Evolutionary conservation across 2,888 invertebrate genomes (phyloP), one percentile per base, ranked within the genome.

Genomic region (Parnassius apollo): DNA sequence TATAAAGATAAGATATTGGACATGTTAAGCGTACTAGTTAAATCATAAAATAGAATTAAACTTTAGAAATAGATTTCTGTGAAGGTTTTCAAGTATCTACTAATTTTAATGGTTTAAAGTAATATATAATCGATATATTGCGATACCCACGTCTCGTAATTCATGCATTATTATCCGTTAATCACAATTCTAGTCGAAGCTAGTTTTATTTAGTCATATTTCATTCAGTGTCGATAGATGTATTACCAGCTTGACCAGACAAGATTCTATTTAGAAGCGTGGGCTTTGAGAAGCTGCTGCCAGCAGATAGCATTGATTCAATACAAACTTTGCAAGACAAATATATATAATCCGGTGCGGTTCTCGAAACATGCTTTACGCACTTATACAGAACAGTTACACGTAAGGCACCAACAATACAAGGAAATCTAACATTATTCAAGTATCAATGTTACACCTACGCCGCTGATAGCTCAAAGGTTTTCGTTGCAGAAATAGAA

Each of bases 141-240:
- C 54, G 3, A 44, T 55, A 42, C 57, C 58, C 59, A 59, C 59
- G 46, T 61, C 63, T 62, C 62, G 63, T 66, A 61, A 65, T 58
- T 59, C 58, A 56, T 60, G 50, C 61, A 61, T 80, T 78, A 80
- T 77, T 82, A 85, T 85, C 82, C 82, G 76, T 76, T 78, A 77
- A 81, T 82, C 85, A 85, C 86, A 88, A 84, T 80, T 87, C 81
- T 82, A 76, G 69, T 71, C 68, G 64, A 65, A 66, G 71, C 72
- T 71, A 74, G 75, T 76, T 80, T 76, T 73, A 73, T 76, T 75
- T 81, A 81, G 82, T 84, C 85, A 86, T 88, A 88, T 86, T 88
- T 87, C 86, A 86, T 82, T 74, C 75, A 68, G 75, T 87, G 88
- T 88, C 86, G 77, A 81, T 71, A 81, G 80, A 84, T 83, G 85